Evolutionary conservation across 2,797 vertebrate genomes (phyloP), one percentile per base, ranked within the genome.

Genomic region (Helostoma temminkii): DNA sequence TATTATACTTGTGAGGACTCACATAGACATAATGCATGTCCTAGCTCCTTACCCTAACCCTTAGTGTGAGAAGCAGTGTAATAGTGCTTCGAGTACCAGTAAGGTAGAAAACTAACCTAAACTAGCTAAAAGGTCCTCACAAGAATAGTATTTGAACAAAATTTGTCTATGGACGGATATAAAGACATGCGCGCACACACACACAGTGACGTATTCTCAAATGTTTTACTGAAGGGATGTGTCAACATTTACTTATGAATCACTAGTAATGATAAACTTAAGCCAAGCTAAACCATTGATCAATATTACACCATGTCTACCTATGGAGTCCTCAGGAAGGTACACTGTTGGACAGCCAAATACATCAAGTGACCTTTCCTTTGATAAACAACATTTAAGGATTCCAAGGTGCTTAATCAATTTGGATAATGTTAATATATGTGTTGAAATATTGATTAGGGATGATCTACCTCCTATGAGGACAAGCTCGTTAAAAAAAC

Each of bases 401-500:
- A 80, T 78, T 68, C 68, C 62, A 62, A 67, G 68, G 79, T 65
- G 48, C 83, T 72, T 60, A 77, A 87, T 90, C 88, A 87, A 82
- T 90, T 89, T 86, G 82, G 89, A 88, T 92, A 94, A 94, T 94
- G 93, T 93, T 94, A 94, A 94, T 94, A 88, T 90, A 94, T 93
- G 84, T 92, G 47, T 75, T 94, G 86, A 93, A 94, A 93, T 93
- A 94, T 94, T 94, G 73, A 93, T 91, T 71, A 84, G 86, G 86
- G 80, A 89, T 93, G 90, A 93, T 92, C 86, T 81, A 67, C 88
- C 90, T 74, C 91, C 88, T 84, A 63, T 73, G 74, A 87, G 52
- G 86, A 83, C 82, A 64, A 76, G 88, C 89, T 90, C 91, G 83
- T 91, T 92, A 92, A 86, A 91, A n/a, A 90, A 82, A 82, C 85